Evolutionary conservation across 2,888 invertebrate species (phyloP), one percentile per base, ranked within the genome.

Genomic region (Hirtodrosophila cameraria): DNA sequence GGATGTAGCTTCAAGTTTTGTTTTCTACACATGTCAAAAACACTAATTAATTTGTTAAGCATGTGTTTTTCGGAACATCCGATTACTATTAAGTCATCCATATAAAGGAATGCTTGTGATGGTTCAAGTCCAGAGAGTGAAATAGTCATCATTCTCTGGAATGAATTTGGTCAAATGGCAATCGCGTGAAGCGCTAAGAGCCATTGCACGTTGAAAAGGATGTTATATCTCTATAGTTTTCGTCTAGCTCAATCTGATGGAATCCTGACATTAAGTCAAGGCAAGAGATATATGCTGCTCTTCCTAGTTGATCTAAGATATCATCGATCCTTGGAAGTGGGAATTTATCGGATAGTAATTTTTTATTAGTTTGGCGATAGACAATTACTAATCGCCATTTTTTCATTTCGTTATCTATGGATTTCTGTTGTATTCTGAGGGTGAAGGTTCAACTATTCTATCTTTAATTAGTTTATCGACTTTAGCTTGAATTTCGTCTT

Each of bases 181-280:
- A n/a, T n/a, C n/a, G n/a, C n/a, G n/a, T n/a, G n/a, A n/a, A n/a
- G n/a, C n/a, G n/a, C n/a, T n/a, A n/a, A n/a, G n/a, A n/a, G n/a
- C n/a, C n/a, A n/a, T n/a, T n/a, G n/a, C n/a, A n/a, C n/a, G n/a
- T n/a, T n/a, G n/a, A n/a, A n/a, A n/a, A n/a, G n/a, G n/a, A n/a
- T n/a, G n/a, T n/a, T n/a, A n/a, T n/a, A n/a, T n/a, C n/a, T n/a
- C n/a, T n/a, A n/a, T n/a, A n/a, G n/a, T n/a, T n/a, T n/a, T n/a
- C n/a, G n/a, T n/a, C n/a, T n/a, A n/a, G 39, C 20, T 39, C 16
- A 28, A 28, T 28, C n/a, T 28, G 28, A 18, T 43, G 6, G 11
- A 28, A 42, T 42, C 42, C 3, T 9, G 18, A 18, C 42, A 42
- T 42, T 42, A 42, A 28, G 42, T 42, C 42, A 31, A 46, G 46